Evolutionary conservation across 2,888 invertebrate genomes (phyloP).

Genomic region (Heliconius hortense): DNA sequence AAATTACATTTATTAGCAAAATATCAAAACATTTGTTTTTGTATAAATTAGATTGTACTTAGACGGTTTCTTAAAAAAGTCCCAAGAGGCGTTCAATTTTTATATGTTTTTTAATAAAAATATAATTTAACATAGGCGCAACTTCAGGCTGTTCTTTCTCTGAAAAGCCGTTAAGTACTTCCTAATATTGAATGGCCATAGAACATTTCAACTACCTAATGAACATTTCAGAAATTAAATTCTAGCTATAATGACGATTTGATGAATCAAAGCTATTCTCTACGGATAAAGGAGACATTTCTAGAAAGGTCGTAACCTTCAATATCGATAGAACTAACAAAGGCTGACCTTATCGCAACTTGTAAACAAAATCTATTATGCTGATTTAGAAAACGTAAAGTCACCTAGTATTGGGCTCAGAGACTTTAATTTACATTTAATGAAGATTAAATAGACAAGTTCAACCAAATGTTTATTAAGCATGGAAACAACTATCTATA

Average conservation of each 20-base stretch:
- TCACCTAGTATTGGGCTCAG: background rate
- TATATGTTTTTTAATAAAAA: too few relatives aligned
- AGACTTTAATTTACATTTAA: background rate
- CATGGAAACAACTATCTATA: background rate
- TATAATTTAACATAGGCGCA: too few relatives aligned
- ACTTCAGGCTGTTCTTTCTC: background rate
- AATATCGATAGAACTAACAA: slow-evolving; percentile 16
- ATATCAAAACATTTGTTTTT: too few relatives aligned
- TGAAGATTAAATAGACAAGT: background rate
- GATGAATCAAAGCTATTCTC: slow-evolving; percentile 16
- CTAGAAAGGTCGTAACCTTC: slow-evolving; percentile 12
- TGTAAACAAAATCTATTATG: slow-evolving; percentile 17
- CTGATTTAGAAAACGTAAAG: background rate
- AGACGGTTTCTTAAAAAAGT: too few relatives aligned
- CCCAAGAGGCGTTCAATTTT: too few relatives aligned
- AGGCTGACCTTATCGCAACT: slow-evolving; percentile 19
- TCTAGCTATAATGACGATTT: slow-evolving; percentile 5
- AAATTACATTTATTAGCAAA: too few relatives aligned
- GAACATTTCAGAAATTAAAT: slow-evolving; percentile 10
- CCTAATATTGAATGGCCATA: background rate
- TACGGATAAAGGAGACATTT: slow-evolving; percentile 15
- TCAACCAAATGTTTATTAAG: background rate
- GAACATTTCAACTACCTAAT: background rate
- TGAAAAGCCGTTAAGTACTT: background rate
- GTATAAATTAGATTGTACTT: too few relatives aligned